These are phyloP conservation scores for Orthonychiurus folsomi DNA, from an alignment of 2,888 invertebrate species.

Conservation along the genomic window DNA sequence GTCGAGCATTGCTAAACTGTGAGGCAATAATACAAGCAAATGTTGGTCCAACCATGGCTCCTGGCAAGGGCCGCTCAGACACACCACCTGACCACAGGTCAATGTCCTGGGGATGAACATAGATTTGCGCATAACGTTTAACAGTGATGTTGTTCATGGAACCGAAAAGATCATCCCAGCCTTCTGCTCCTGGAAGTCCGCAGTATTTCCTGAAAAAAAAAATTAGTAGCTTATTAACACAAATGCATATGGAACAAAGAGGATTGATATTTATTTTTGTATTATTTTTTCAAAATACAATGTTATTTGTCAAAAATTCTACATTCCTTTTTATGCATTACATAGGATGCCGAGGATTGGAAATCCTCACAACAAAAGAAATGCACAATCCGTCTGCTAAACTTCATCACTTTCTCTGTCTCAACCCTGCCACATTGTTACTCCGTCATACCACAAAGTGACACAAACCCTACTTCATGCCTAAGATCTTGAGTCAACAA, in stretches of 20 bases:
- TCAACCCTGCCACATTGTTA: not conserved
- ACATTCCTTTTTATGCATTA: too few species aligned
- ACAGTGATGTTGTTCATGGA: conserved; percentile 84
- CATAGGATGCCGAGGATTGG: too few species aligned
- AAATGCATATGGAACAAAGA: too few species aligned
- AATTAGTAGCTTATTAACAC: conserved; percentile 5
- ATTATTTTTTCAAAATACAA: too few species aligned
- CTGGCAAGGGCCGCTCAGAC: conserved; percentile 78
- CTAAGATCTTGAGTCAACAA: too few species aligned
- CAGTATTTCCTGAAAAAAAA: conserved; percentile 62
- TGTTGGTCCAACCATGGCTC: conserved; percentile 87
- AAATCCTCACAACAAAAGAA: too few species aligned
- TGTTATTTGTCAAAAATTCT: too few species aligned
- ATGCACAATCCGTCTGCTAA: not conserved
- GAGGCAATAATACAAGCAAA: conserved; percentile 89
- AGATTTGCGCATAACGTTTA: conserved; percentile 69
- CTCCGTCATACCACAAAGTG: not conserved
- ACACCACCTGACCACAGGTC: conserved; percentile 93
- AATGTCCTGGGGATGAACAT: conserved; percentile 80
- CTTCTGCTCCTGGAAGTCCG: conserved; percentile 66
- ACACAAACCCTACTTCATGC: too few species aligned
- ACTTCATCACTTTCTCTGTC: not conserved
- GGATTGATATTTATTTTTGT: too few species aligned
- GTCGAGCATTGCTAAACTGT: conserved; percentile 78
- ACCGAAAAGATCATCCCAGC: conserved; percentile 71